Evolutionary conservation across 2,888 invertebrate species (phyloP), one percentile per base, ranked within the genome.

Genomic region (Norana najaformis): DNA sequence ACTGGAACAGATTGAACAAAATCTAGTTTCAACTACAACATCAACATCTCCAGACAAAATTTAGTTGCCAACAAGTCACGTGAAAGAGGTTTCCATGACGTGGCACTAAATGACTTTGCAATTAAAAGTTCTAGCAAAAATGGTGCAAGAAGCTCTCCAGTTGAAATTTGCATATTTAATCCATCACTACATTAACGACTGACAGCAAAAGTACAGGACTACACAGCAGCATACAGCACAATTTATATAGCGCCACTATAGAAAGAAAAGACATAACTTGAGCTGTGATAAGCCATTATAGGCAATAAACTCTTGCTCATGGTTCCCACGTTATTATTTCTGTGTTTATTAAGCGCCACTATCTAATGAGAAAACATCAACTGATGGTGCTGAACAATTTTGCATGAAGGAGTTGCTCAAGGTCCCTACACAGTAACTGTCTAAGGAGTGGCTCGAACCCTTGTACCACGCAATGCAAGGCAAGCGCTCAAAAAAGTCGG

Each of bases 91-190:
- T 69, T 69, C 69, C 69, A 69, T n/a, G 47, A 23, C 16, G 13
- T 69, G 69, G n/a, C 69, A 69, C 69, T n/a, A 69, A 69, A n/a
- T n/a, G n/a, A n/a, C 30, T 69, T 13, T n/a, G n/a, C n/a, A n/a
- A n/a, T 69, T n/a, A 69, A 69, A 69, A 69, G 69, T 30, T 69
- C 30, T n/a, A 69, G 69, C 69, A 69, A 69, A 69, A 47, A n/a
- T n/a, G 30, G 69, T 11, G 30, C 14, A 69, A 69, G 69, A 69
- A 69, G 69, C 69, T 69, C 69, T 69, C 69, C 69, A n/a, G 69
- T 69, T 69, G 30, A 69, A 69, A 69, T 69, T 69, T 69, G 69
- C 69, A 69, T 69, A 69, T 69, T 69, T 69, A 69, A 69, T 69
- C 69, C 30, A 69, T n/a, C 69, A 69, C 30, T 69, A 69, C 30